Evolutionary conservation across 2,888 invertebrate genomes (phyloP).

Genomic region (Caenorhabditis drosophilae): DNA sequence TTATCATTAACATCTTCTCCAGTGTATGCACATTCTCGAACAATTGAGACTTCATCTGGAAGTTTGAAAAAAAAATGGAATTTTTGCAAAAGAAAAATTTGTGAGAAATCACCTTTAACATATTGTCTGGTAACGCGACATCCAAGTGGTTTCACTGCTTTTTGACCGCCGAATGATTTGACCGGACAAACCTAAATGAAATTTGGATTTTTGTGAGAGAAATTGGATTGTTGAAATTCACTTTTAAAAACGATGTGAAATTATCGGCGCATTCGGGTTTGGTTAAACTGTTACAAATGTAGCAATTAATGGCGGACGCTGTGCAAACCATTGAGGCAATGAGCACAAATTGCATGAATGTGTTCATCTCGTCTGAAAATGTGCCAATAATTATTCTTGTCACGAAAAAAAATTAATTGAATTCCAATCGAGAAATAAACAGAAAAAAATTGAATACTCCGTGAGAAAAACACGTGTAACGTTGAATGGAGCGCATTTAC

Average conservation of each 20-base stretch:
- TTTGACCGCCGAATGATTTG: conserved; percentile 35
- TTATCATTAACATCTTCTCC: conserved; percentile 47
- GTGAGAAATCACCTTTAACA: conserved; percentile 40
- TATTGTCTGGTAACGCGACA: conserved; percentile 42
- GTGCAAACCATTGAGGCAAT: conserved; percentile 11
- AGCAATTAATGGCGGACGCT: conserved; percentile 34
- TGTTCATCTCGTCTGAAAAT: background rate
- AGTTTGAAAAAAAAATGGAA: conserved; percentile 5
- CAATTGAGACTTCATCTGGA: conserved; percentile 46
- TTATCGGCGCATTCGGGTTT: conserved; percentile 35
- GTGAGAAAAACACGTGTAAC: no score
- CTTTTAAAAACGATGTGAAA: background rate
- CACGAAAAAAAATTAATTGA: no score
- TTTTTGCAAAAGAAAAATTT: background rate
- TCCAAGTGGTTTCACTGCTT: conserved; percentile 41
- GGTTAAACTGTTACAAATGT: conserved; percentile 42
- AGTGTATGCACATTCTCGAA: conserved; percentile 56
- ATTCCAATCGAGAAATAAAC: no score
- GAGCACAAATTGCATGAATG: conserved; percentile 8
- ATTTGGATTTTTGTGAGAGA: background rate
- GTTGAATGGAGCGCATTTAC: no score
- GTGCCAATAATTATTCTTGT: no score
- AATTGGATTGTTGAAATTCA: background rate
- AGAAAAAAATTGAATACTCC: no score
- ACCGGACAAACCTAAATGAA: conserved; percentile 39